phyloP scores from a whole-genome alignment of 2,797 vertebrate genomes.

The Ceryle rudis region DNA sequence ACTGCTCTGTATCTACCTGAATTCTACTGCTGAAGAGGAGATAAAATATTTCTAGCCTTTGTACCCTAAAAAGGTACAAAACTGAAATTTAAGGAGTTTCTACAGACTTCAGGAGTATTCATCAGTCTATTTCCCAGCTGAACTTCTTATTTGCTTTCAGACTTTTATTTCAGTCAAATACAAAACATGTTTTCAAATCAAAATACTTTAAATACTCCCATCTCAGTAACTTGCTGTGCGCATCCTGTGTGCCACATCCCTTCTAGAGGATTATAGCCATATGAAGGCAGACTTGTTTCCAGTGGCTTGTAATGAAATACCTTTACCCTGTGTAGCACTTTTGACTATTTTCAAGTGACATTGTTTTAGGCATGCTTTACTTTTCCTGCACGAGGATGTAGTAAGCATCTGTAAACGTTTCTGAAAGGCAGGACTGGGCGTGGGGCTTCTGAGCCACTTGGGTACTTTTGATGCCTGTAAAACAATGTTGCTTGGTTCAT shows the following conservation, averaged over 20 bases:
- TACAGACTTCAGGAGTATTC: neutral
- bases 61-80: slow-evolving; percentile 19
- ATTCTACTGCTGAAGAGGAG: slow-evolving; percentile 29
- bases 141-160: neutral
- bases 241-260: neutral
- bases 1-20: slow-evolving; percentile 10
- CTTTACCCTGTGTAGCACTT: neutral
- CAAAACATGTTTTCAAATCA: too few species aligned
- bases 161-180: too few species aligned
- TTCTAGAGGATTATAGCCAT: neutral
- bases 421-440: neutral
- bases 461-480: neutral
- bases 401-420: neutral
- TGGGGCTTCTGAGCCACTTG: neutral
- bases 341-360: neutral
- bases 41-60: slow-evolving; percentile 17
- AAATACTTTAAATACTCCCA: neutral
- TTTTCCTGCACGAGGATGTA: neutral
- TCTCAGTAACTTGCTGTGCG: neutral
- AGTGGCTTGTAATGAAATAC: neutral
- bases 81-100: slow-evolving; percentile 8
- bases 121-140: neutral
- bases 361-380: neutral
- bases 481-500: neutral
- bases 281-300: neutral